phyloP scores from a whole-genome alignment of 2,888 invertebrate genomes.

The Sicus ferrugineus region DNA sequence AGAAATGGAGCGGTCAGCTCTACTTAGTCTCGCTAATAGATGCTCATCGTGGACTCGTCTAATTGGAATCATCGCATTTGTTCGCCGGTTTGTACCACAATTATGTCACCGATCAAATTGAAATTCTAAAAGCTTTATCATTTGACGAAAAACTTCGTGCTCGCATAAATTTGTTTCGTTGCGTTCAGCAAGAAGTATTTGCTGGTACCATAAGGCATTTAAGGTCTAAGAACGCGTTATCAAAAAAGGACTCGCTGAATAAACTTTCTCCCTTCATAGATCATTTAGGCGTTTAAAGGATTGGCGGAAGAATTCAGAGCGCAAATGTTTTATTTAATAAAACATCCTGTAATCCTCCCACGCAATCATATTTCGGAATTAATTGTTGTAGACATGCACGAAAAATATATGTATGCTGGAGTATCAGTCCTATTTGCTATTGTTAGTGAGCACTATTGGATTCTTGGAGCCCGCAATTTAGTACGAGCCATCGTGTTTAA shows the following conservation, averaged over 20 bases:
- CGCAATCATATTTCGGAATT: slow-evolving; percentile 24
- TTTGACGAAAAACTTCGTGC: slow-evolving; percentile 23
- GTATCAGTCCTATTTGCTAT: slow-evolving; percentile 39
- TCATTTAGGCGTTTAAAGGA: slow-evolving; percentile 17
- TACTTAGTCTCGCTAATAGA: no score
- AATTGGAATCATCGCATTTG: no score
- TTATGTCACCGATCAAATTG: not conserved
- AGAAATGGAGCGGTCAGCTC: no score
- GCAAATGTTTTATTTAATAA: slow-evolving; percentile 20
- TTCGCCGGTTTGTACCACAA: no score
- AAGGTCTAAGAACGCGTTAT: not conserved
- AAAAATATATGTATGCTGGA: slow-evolving; percentile 30
- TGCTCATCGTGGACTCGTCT: no score
- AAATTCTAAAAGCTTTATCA: not conserved
- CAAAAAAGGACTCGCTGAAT: slow-evolving; percentile 2
- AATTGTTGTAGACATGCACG: slow-evolving; percentile 29
- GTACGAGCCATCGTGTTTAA: slow-evolving; percentile 30
- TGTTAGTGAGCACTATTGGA: slow-evolving; percentile 39
- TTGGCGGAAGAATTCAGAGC: slow-evolving; percentile 32
- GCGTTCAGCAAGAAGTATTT: slow-evolving; percentile 24
- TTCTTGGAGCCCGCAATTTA: slow-evolving; percentile 37
- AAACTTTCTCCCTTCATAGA: slow-evolving; percentile 36
- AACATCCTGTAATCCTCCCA: slow-evolving; percentile 38
- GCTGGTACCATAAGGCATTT: not conserved
- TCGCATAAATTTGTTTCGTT: not conserved